Base-by-base conservation (phyloP, 1,140 invertebrate genomes). In the Oscheius sp. region DNA sequence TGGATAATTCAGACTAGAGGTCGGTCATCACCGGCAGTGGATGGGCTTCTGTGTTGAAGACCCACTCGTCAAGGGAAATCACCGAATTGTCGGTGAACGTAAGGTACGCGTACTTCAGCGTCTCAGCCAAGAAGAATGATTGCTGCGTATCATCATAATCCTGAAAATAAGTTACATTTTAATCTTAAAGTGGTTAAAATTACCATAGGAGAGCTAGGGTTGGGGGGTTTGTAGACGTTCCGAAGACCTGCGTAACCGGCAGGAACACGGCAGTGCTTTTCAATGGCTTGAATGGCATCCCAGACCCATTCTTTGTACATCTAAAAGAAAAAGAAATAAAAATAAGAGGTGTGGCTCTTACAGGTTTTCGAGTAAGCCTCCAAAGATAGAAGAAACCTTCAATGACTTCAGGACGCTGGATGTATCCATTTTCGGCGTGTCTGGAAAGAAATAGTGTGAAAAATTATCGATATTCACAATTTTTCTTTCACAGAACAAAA, bases 21-120 rank as follows among this genome's bases (percentile, higher is more conserved):
- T 7, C n/a, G 23, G 7, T 55, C 49, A 55, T 55, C 49, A 79
- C 65, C 1, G 79, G 79, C 72, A 98, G 87, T n/a, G 95, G 92
- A 87, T 99, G 95, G 23, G 93, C 96, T 87, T 99, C 96, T 0
- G 95, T 97, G 85, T 99, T 99, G 87, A 97, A 94, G 2, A 99
- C 94, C 95, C 95, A 99, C 79, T 96, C 90, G 85, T 98, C 92
- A 42, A 99, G 87, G 3, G 93, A 90, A 75, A 99, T 88, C 52
- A 96, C 87, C 68, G 90, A 90, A 85, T 98, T 95, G 74, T 97
- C 93, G 63, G 94, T 93, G 88, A 97, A 99, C 69, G 97, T 88
- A 77, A 99, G 89, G 87, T 97, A 99, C 68, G 98, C 89, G 86
- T 99, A 99, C 91, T 99, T 99, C 23, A 99, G 89, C 31, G 95